Percentiles rank a stretch among this genome's conserved stretches.
phyloP scores from a whole-genome alignment of 92 coral and sea anemone genomes.

The Muricea muricata region DNA sequence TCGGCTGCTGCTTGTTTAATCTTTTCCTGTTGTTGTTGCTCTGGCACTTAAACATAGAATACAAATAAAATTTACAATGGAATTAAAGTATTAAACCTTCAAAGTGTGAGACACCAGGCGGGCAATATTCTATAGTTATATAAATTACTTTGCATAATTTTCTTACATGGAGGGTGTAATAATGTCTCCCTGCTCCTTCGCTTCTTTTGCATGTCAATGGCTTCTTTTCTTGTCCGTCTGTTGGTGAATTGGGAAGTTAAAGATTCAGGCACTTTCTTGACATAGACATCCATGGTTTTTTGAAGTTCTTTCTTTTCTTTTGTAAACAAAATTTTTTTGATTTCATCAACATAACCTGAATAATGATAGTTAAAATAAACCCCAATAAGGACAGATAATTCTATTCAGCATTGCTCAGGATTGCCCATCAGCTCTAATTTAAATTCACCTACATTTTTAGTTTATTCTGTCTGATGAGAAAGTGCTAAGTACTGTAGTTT shows the following conservation, averaged over 20 bases:
- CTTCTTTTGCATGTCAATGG: background rate
- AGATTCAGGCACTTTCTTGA: background rate
- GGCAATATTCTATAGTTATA: background rate
- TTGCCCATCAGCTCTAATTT: too few relatives aligned
- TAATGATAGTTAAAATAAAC: background rate
- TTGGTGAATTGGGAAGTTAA: background rate
- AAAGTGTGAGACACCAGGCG: too few relatives aligned
- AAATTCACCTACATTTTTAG: background rate
- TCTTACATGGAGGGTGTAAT: slow-evolving; percentile 15
- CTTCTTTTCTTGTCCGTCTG: background rate
- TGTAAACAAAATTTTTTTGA: background rate
- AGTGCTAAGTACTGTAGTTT: too few relatives aligned
- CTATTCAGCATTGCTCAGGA: too few relatives aligned
- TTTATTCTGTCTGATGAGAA: too few relatives aligned
- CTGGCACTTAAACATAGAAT: slow-evolving; percentile 25
- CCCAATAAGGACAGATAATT: too few relatives aligned
- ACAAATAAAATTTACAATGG: background rate
- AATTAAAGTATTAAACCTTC: too few relatives aligned
- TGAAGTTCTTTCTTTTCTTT: background rate
- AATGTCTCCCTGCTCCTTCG: background rate
- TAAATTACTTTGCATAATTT: background rate
- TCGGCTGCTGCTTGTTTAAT: slow-evolving; percentile 1
- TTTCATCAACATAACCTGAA: slow-evolving; percentile 26
- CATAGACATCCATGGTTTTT: background rate
- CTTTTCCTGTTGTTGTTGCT: slow-evolving; percentile 34